A percentile compares a stretch with the other conserved stretches of the same genome.
phyloP scores from a whole-genome alignment of 2,888 invertebrate genomes.

The Choreutis nemorana region DNA sequence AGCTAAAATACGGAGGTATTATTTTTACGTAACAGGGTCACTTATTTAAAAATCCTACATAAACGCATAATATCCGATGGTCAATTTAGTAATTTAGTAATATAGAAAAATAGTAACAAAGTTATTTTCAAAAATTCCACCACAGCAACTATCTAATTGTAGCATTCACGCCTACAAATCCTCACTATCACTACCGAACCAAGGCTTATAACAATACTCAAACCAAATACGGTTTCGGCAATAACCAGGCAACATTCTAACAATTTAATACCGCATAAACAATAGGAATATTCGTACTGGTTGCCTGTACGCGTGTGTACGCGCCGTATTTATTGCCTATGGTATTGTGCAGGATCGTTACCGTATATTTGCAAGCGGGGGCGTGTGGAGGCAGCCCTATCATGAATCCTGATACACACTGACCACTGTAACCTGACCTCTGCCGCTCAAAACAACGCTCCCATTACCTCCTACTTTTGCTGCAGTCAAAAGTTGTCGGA shows the following conservation, averaged over 20 bases:
- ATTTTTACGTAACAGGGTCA: too few relatives aligned
- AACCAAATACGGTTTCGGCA: conserved; percentile 61
- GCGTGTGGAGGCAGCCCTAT: conserved; percentile 48
- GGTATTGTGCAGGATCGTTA: conserved; percentile 62
- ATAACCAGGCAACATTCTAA: conserved; percentile 61
- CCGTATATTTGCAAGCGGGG: conserved; percentile 56
- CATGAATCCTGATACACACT: conserved; percentile 61
- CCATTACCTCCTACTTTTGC: conserved; percentile 9
- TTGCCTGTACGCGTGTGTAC: conserved; percentile 44
- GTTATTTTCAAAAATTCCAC: too few relatives aligned
- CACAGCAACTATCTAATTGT: too few relatives aligned
- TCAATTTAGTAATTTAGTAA: too few relatives aligned
- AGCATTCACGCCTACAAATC: too few relatives aligned
- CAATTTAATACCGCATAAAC: conserved; percentile 64
- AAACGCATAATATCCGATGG: too few relatives aligned
- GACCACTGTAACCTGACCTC: conserved; percentile 37
- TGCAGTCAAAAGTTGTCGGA: conserved; percentile 6
- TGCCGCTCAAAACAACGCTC: conserved; percentile 28
- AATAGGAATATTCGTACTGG: conserved; percentile 50
- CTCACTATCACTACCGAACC: too few relatives aligned
- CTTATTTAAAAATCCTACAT: too few relatives aligned
- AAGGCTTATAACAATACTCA: conserved; percentile 47
- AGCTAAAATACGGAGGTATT: too few relatives aligned
- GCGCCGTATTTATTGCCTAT: conserved; percentile 58
- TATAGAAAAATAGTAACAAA: too few relatives aligned